Evolutionary conservation across 2,113 vertebrate species (phyloP), one percentile per base, ranked within the genome.

Genomic region (Rallus limicola): DNA sequence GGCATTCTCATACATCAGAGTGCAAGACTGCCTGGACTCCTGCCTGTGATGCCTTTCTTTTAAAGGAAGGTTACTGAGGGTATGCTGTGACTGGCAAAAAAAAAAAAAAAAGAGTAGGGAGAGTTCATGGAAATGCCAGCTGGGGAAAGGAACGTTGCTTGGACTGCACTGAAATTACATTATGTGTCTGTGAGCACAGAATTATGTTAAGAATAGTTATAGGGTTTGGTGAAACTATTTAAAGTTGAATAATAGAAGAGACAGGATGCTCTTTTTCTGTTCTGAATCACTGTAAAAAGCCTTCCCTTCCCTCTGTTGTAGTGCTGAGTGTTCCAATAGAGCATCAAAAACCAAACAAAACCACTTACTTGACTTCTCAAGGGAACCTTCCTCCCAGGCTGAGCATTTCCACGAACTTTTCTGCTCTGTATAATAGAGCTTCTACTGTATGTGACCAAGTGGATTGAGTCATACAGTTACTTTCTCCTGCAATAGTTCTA

Each of bases 331-430:
- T 90, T 92, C 77, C 82, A 52, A 29, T 0, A 36, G 53, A 82
- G 58, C 69, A 86, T 33, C 72, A 86, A 92, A 93, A 56, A 24
- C 64, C 60, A 88, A 97, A 96, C 21, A 92, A 77, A 92, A 94
- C 10, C 40, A 78, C 38, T 63, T 72, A 44, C 63, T 86, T 94
- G 76, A 36, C 53, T 75, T 94, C 80, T 88, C 64, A 31, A 56
- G 53, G 52, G 85, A 94, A 68, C 90, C 29, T 67, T 71, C 46
- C 10, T 81, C 31, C 40, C 16, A 56, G 42, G 36, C 50, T 81
- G 46, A 84, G 80, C 38, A 31, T 86, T 67, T 67, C 62, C 33
- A 23, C 24, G 26, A 88, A 81, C 29, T 64, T 34, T 55, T 44
- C 62, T 89, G 38, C 70, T 79, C 14, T 28, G 5, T 56, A 3